Conservation (phyloP, 2,113 vertebrate genomes). For the Neolamprologus tretocephalus region DNA sequence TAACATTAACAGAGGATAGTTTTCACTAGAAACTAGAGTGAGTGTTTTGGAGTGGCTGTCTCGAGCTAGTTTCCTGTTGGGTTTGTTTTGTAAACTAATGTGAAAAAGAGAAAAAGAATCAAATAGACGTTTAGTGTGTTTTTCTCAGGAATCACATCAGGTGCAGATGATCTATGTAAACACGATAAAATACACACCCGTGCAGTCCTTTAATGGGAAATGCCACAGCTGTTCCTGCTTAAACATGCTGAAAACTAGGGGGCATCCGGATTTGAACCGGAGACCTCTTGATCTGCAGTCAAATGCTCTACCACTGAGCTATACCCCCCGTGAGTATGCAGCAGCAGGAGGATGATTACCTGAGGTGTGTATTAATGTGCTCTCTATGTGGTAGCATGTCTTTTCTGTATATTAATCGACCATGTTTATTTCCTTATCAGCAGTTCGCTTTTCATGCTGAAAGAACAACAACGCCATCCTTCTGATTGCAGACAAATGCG, state of each 20-base stretch:
- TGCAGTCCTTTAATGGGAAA: not conserved
- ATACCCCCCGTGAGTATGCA: slow-evolving; percentile 32
- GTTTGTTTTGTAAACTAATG: not conserved
- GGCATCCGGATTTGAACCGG: slow-evolving; percentile 76
- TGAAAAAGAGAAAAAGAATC: not conserved
- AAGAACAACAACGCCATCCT: not conserved
- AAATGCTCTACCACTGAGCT: slow-evolving; percentile 84
- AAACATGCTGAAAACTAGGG: slow-evolving; percentile 19
- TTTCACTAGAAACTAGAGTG: not conserved
- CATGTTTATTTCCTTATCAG: not conserved
- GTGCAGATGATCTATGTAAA: not conserved
- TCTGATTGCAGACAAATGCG: slow-evolving; percentile 62
- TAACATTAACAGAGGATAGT: not conserved
- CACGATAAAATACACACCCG: not conserved
- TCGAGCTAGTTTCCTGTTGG: not conserved
- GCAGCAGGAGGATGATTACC: fast-evolving
- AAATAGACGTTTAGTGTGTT: not conserved
- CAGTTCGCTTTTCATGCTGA: not conserved
- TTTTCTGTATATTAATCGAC: not conserved
- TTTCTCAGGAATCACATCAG: not conserved
- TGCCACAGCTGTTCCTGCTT: not conserved
- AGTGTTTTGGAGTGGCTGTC: not conserved
- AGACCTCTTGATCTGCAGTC: slow-evolving; percentile 79
- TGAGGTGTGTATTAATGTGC: not conserved
- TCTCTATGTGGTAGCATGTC: not conserved